phyloP scores from a whole-genome alignment of 2,113 vertebrate species.

The Periophthalmus modestus region DNA sequence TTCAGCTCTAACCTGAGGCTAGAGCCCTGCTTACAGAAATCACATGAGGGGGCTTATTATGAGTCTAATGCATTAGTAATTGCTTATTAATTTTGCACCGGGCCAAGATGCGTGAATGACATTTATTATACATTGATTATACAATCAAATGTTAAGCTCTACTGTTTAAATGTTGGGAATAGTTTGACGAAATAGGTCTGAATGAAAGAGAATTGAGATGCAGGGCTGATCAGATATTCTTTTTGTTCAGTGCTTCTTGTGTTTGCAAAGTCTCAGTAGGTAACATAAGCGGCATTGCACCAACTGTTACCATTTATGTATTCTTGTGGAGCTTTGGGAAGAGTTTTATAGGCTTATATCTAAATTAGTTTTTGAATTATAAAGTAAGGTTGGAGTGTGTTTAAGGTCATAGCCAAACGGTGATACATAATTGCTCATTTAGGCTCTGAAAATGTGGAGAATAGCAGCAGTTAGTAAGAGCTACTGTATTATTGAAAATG shows the following conservation, averaged over 20 bases:
- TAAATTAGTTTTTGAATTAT: slow-evolving; percentile 2
- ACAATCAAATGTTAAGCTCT: slow-evolving; percentile 17
- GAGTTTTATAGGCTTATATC: slow-evolving; percentile 2
- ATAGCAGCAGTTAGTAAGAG: neutral
- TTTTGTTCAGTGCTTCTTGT: slow-evolving; percentile 34
- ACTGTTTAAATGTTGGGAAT: slow-evolving; percentile 31
- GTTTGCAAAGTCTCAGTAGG: slow-evolving; percentile 16
- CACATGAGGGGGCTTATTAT: slow-evolving; percentile 15
- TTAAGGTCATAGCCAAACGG: neutral
- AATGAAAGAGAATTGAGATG: slow-evolving; percentile 39
- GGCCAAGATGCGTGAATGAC: slow-evolving; percentile 1
- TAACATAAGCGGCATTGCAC: slow-evolving; percentile 20
- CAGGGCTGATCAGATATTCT: slow-evolving; percentile 33
- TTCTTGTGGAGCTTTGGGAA: slow-evolving; percentile 18
- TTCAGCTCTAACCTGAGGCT: slow-evolving; percentile 18
- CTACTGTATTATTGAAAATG: too few relatives aligned
- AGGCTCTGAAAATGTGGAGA: neutral
- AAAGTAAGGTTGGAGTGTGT: neutral
- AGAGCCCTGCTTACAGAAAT: slow-evolving; percentile 12
- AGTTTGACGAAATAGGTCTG: slow-evolving; percentile 16
- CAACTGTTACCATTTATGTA: slow-evolving; percentile 33
- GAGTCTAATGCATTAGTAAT: slow-evolving; percentile 13
- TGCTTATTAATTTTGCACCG: slow-evolving; percentile 8
- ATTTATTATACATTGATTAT: slow-evolving; percentile 8
- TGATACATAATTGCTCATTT: neutral